These are phyloP conservation scores for Esox niger DNA, from an alignment of 2,113 vertebrate genomes.

Conservation along the genomic window DNA sequence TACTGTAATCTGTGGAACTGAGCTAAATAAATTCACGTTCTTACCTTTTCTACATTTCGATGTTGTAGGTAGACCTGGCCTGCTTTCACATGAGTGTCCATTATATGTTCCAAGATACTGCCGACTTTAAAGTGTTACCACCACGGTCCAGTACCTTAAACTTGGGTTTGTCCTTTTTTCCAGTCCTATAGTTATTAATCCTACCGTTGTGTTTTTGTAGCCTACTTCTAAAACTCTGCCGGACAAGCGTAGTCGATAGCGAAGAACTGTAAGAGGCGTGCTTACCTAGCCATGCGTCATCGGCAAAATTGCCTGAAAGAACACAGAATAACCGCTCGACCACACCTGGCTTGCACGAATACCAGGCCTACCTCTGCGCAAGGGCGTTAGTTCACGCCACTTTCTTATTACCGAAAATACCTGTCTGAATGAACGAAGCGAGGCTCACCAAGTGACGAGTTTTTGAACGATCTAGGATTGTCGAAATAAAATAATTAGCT, in stretches of 20 bases:
- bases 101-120: conserved; percentile 15
- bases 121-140: not conserved
- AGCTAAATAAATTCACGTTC: conserved; percentile 21
- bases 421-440: too few species aligned
- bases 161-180: not conserved
- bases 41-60: conserved; percentile 66
- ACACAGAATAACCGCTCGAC: not conserved
- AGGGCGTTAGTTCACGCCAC: too few species aligned
- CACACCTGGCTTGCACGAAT: not conserved
- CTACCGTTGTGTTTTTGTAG: too few species aligned
- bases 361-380: too few species aligned
- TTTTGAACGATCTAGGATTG: too few species aligned
- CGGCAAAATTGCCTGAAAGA: not conserved
- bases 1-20: not conserved
- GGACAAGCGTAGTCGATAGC: too few species aligned
- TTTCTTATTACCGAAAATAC: too few species aligned
- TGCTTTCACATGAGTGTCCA: conserved; percentile 62
- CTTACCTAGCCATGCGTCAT: too few species aligned
- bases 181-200: not conserved
- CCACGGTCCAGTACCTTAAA: not conserved
- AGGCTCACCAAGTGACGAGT: too few species aligned
- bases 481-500: too few species aligned
- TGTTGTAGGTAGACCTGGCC: conserved; percentile 66
- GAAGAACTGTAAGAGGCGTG: not conserved
- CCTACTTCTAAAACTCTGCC: too few species aligned